Conservation (phyloP, 2,113 vertebrate genomes). For the Steatornis caripensis region DNA sequence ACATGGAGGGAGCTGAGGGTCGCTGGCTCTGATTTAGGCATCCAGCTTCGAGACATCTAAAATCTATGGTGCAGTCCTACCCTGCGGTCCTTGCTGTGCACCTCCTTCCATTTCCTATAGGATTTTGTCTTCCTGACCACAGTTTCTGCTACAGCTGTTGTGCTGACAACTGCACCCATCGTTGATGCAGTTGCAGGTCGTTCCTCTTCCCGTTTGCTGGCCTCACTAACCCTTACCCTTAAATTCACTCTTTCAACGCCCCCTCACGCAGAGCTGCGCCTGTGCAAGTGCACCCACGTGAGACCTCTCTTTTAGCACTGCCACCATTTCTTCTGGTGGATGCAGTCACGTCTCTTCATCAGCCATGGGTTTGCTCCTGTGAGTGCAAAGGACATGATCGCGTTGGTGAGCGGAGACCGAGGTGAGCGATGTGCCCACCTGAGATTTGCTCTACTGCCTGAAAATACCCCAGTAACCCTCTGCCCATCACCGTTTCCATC, state of each 20-base stretch:
- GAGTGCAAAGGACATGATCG: neutral
- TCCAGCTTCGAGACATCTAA: neutral
- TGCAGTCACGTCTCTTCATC: neutral
- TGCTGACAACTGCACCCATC: accelerated
- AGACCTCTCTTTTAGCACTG: neutral
- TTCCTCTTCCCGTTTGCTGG: neutral
- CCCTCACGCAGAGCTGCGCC: neutral
- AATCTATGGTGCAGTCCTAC: neutral
- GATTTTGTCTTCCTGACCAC: neutral
- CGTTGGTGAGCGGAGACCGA: neutral
- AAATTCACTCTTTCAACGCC: neutral
- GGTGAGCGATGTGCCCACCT: neutral
- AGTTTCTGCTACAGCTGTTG: neutral
- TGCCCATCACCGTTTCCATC: neutral
- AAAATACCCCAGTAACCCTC: neutral
- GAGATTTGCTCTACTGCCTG: neutral
- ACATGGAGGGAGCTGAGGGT: neutral
- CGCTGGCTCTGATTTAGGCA: neutral
- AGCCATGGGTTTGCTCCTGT: neutral
- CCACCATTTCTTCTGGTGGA: neutral
- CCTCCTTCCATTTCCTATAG: neutral
- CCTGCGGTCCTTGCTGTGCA: accelerated
- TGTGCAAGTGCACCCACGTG: accelerated
- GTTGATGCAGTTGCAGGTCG: accelerated
- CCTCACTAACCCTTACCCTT: neutral